Evolutionary conservation across 2,797 vertebrate genomes (phyloP).

Genomic region (Spheniscus humboldti): DNA sequence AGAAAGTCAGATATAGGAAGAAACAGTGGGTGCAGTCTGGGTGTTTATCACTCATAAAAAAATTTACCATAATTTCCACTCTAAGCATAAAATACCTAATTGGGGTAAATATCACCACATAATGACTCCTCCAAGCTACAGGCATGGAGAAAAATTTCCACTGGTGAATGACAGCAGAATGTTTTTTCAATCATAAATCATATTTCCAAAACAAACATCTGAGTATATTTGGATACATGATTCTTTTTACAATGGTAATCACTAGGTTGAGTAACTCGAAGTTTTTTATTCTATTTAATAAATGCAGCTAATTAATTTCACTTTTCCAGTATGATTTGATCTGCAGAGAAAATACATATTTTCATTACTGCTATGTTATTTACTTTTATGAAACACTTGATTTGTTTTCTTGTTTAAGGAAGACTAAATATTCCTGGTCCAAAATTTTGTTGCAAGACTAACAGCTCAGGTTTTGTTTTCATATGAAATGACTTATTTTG

Average conservation of each 20-base stretch:
- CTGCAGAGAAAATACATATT: neutral
- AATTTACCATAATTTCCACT: neutral
- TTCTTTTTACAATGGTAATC: neutral
- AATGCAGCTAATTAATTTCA: neutral
- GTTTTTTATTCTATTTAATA: neutral
- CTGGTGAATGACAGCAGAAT: neutral
- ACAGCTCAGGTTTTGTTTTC: neutral
- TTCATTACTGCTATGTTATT: neutral
- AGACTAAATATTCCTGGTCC: neutral
- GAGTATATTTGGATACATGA: neutral
- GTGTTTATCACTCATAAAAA: neutral
- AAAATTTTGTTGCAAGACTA: neutral
- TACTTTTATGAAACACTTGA: neutral
- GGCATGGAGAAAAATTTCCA: neutral
- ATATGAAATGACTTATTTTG: neutral
- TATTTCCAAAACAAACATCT: conserved; percentile 1
- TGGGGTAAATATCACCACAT: neutral
- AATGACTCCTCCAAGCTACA: neutral
- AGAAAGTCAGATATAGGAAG: neutral
- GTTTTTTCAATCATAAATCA: neutral
- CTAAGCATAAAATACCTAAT: neutral
- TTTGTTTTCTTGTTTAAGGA: neutral
- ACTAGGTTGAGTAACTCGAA: neutral
- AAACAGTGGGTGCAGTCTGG: neutral
- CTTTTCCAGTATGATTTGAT: neutral